Base-by-base conservation (phyloP, 2,888 invertebrate species). In the Tenthredo amoena region DNA sequence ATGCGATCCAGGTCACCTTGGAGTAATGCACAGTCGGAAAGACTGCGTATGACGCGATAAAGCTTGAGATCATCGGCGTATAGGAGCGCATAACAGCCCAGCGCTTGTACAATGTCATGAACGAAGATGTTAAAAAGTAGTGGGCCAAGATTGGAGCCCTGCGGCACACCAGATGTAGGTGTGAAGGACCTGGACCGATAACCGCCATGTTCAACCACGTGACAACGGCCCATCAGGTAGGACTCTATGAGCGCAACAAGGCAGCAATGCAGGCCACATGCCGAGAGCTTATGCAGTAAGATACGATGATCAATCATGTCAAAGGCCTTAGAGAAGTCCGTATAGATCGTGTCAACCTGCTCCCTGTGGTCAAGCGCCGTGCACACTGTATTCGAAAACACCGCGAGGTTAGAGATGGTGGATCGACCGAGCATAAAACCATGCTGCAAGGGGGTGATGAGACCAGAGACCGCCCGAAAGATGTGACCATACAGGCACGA, bases 291-390 rank as follows among this genome's bases (percentile, higher is more conserved):
- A 26, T 47, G 34, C n/a, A 82, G 12, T 1, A 87, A 21, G 21
- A 84, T 68, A 15, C 18, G 15, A 43, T 87, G 85, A 37, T 86
- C 84, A 7, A 89, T 87, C 6, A 85, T 86, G 77, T 89, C 88
- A 85, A 89, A 89, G 12, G 88, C 89, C 85, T 89, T 88, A 10
- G 87, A 85, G 71, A 89, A 88, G 79, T 90, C 89, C 0, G 89
- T 89, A 58, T 89, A 89, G 21, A 89, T 86, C 10, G 87, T 87
- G 76, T 88, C 88, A 6, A 88, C 87, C 84, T 88, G 89, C 15
- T 77, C 85, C 7, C 86, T 84, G 31, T 47, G 55, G 58, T 87
- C 88, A 58, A 88, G 85, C 15, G 40, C 31, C 12, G 47, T 58
- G 5, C 62, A 71, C 10, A 88, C 71, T 31, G 72, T 82, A 43